Evolutionary conservation across 2,888 invertebrate genomes (phyloP), one percentile per base, ranked within the genome.

Genomic region (Drosophila bunnanda): DNA sequence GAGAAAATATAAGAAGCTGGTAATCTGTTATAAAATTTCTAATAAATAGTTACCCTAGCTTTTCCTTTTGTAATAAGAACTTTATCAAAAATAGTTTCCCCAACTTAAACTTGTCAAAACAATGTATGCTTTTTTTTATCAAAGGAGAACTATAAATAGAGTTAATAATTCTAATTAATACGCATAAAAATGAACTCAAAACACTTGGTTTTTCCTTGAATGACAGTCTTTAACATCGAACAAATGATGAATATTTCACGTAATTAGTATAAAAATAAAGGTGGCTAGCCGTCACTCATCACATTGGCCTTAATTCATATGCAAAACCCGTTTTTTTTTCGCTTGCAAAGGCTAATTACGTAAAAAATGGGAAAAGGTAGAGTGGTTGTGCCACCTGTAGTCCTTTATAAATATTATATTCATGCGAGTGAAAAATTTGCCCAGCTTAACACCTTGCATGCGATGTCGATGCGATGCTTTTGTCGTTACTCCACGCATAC

Each of bases 401-500:
- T 68, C 70, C 57, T 50, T 46, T 38, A 52, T 75, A 66, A 65
- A 65, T 56, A 55, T 46, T 38, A 75, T 75, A 74, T 72, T 67
- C 52, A 75, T 72, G 52, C 13, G 22, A 52, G 62, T 71, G 74
- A 86, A 76, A 82, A 80, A 79, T 77, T 80, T 77, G 62, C 67
- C 76, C 66, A 73, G 76, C 68, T 53, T 62, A 84, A 89, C 84
- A 89, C 85, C 81, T 82, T 76, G 75, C 66, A 69, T 62, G 46
- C 46, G 41, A 38, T 44, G 61, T 8, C 34, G 30, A 32, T 52
- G n/a, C n/a, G n/a, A n/a, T n/a, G n/a, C n/a, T 62, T 57, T 59
- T 13, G 25, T 25, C 25, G 25, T 25, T 25, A 25, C 4, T 25
- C 25, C 25, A 25, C 41, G 13, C 57, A 39, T 41, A 34, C 58